Base-by-base conservation (phyloP, 2,113 vertebrate species). In the Catagonus wagneri region DNA sequence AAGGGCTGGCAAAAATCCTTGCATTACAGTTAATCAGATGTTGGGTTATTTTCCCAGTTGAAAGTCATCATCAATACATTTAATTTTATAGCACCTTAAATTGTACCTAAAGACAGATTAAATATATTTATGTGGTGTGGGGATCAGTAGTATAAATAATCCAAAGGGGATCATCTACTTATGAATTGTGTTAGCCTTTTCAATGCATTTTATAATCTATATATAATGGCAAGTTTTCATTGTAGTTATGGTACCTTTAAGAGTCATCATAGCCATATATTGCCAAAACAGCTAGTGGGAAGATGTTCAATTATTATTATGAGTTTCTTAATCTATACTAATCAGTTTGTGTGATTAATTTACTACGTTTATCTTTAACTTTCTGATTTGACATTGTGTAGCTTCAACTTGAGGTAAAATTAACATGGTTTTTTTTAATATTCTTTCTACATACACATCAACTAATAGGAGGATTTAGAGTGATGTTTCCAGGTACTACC, bases 291-390 rank as follows among this genome's bases (percentile, higher is more conserved):
- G 54, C 7, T 88, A 6, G 34, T 85, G 13, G 52, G 58, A 74
- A 91, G 14, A 8, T 25, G 15, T 58, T 3, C 2, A 75, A 91
- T 9, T 74, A 52, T 72, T 74, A 89, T 68, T 80, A 88, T 80
- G 56, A 54, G 36, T 61, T 89, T 93, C 78, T 95, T 60, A 81
- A 81, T 66, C 8, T 87, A 66, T 66, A 60, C 36, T 83, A 83
- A 89, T 84, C 5, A 78, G 17, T 63, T 71, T 71, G 22, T 19
- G 63, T 78, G 13, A 65, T 39, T 76, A 44, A 61, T 56, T 88
- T 95, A 56, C 39, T 32, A 83, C 9, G 61, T 69, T 91, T 88
- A 78, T 63, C 17, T 93, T 90, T 95, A 93, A 52, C 16, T 71
- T 80, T 29, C 6, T 54, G 75, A 85, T 89, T 34, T 75, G 29